Percentiles rank a stretch among this genome's conserved stretches.
Evolutionary conservation across 1,140 invertebrate species (phyloP).

Genomic region (Periplaneta americana): DNA sequence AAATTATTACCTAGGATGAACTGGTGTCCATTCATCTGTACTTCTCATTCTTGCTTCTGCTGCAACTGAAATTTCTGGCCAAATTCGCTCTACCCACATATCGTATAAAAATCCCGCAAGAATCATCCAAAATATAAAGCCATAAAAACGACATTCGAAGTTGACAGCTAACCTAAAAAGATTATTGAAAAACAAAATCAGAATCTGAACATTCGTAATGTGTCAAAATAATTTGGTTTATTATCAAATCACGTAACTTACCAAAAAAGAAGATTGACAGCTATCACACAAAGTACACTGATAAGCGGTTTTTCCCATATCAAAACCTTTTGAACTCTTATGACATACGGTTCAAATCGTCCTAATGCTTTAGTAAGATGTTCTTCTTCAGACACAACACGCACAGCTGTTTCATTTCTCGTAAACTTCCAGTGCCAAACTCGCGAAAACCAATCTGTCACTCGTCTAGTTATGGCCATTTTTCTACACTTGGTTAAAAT

Average conservation of each 20-base stretch:
- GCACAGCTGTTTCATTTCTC: background rate
- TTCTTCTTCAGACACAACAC: background rate
- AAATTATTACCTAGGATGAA: conserved; percentile 3
- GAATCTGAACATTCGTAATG: no score
- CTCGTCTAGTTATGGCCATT: background rate
- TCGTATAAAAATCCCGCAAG: background rate
- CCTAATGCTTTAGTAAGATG: conserved; percentile 1
- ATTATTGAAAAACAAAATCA: background rate
- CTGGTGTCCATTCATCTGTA: conserved; percentile 3
- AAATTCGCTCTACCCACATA: conserved; percentile 1
- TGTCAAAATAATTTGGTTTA: background rate
- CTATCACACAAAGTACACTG: conserved; percentile 1
- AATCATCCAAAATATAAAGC: conserved; percentile 1
- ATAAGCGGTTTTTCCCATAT: conserved; percentile 8
- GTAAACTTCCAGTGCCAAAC: conserved; percentile 2
- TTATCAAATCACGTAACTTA: background rate
- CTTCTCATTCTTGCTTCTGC: background rate
- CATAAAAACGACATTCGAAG: conserved; percentile 11
- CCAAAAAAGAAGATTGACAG: conserved; percentile 13
- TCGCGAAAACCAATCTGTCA: conserved; percentile 13
- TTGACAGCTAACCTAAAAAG: conserved; percentile 7
- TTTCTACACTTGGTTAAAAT: background rate
- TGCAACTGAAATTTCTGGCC: background rate
- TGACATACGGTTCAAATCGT: conserved; percentile 9
- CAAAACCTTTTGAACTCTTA: conserved; percentile 6